phyloP scores from a whole-genome alignment of 2,113 vertebrate genomes.

The Calidris pygmaea region DNA sequence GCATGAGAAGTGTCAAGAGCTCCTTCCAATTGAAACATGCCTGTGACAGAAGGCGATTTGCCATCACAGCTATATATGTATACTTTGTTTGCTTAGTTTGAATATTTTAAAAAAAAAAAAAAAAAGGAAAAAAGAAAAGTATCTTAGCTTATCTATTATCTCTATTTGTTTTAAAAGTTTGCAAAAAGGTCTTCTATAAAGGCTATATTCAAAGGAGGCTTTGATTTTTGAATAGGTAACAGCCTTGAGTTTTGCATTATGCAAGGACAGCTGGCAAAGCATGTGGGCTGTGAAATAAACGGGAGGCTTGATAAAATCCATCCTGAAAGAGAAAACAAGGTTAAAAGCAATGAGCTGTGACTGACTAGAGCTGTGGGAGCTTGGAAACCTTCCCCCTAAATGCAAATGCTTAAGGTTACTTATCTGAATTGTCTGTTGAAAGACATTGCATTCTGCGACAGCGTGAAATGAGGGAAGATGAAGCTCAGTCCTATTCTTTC shows the following conservation, averaged over 20 bases:
- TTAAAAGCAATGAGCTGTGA: slow-evolving; percentile 50
- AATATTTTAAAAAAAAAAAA: not conserved
- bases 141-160: not conserved
- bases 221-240: slow-evolving; percentile 30
- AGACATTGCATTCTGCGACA: not conserved
- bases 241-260: slow-evolving; percentile 20
- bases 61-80: not conserved
- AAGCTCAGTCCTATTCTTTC: not conserved
- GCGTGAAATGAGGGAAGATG: not conserved
- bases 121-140: not conserved
- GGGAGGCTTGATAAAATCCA: slow-evolving; percentile 9
- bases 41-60: slow-evolving; percentile 32
- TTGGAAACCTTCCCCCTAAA: slow-evolving; percentile 15
- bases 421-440: slow-evolving; percentile 18
- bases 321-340: slow-evolving; percentile 54
- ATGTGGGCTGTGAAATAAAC: slow-evolving; percentile 52
- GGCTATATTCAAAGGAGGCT: not conserved
- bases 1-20: slow-evolving; percentile 58
- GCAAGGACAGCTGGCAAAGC: slow-evolving; percentile 45
- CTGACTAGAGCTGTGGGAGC: slow-evolving; percentile 51
- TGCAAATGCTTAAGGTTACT: slow-evolving; percentile 32
- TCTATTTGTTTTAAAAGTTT: not conserved
- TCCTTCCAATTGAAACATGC: slow-evolving; percentile 41
- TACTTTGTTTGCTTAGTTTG: not conserved
- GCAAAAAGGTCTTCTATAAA: not conserved